These are phyloP conservation scores for Dicranocentrus wangi DNA, from an alignment of 2,888 invertebrate species.

Conservation along the genomic window DNA sequence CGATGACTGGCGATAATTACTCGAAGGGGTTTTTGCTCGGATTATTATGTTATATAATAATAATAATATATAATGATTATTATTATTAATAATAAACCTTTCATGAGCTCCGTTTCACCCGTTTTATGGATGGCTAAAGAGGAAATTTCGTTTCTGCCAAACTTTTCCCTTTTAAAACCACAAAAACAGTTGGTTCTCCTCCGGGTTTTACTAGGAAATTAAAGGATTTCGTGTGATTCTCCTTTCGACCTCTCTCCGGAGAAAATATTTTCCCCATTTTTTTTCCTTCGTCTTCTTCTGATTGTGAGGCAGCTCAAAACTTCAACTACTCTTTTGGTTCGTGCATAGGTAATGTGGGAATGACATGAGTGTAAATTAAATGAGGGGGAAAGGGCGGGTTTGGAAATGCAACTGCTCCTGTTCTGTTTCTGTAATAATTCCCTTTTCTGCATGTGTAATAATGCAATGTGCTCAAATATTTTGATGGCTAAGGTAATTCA, in stretches of 20 bases:
- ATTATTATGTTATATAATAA: too few relatives aligned
- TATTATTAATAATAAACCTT: constrained; percentile 51
- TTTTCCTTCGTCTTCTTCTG: too few relatives aligned
- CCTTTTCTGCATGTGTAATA: neutral
- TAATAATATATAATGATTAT: too few relatives aligned
- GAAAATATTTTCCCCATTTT: neutral
- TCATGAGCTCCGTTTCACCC: constrained; percentile 34
- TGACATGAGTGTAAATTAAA: constrained; percentile 45
- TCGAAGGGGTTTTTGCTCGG: constrained; percentile 7
- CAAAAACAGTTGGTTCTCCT: too few relatives aligned
- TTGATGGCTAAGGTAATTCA: constrained; percentile 44
- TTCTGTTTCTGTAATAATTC: neutral
- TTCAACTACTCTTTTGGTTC: neutral
- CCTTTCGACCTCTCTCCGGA: too few relatives aligned
- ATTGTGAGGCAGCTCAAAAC: neutral
- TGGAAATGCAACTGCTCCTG: constrained; percentile 9
- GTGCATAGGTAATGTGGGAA: constrained; percentile 52
- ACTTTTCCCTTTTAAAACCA: neutral
- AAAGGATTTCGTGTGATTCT: too few relatives aligned
- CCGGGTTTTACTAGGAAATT: too few relatives aligned
- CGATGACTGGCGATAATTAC: constrained; percentile 29
- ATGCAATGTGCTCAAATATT: neutral
- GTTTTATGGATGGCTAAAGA: constrained; percentile 34
- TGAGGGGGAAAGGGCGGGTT: constrained; percentile 27
- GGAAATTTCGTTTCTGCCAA: constrained; percentile 46